Base-by-base conservation (phyloP, 2,888 invertebrate species). In the Heliconius aoede region DNA sequence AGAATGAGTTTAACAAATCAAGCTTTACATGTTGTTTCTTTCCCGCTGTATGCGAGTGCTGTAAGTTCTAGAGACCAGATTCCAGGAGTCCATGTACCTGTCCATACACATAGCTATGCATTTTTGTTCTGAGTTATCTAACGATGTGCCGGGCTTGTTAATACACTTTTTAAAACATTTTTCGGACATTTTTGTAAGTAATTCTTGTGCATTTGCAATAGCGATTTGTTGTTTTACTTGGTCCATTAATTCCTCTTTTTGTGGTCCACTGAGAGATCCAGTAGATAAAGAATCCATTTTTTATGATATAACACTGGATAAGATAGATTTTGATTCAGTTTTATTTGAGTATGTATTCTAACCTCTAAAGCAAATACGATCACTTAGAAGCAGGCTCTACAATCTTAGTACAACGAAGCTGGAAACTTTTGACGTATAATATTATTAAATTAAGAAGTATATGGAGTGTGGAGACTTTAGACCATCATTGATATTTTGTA, bases 21-120 rank as follows among this genome's bases (percentile, higher is more conserved):
- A 77, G 40, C 80, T 85, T 95, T 94, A 95, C 95, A 95, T 95
- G 89, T 94, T 94, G 87, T 95, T 94, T 82, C 96, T 95, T 92
- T 99, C 99, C 82, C 96, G 95, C 88, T 98, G 97, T 84, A 99
- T 95, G 86, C 99, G 96, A 88, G 95, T 96, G 88, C 97, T 96
- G 89, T 99, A 99, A 0, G 98, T 96, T 90, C 97, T 96, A 18
- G 98, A 98, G 18, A 99, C 98, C 74, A 98, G 94, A 91, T 98
- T 98, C 97, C 98, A 99, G 4, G 98, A 96, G 87, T 99, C 99
- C 97, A 99, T 98, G 95, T 98, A 99, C 86, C 99, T 95, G 91
- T 99, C 99, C 99, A 99, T 99, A 90, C 99, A 99, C 98, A 99
- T 98, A 0, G 98, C 98, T 83, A 99, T 96, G 89, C 99, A 99